Evolutionary conservation across 2,797 vertebrate genomes (phyloP).

Genomic region (Hipposideros larvatus): DNA sequence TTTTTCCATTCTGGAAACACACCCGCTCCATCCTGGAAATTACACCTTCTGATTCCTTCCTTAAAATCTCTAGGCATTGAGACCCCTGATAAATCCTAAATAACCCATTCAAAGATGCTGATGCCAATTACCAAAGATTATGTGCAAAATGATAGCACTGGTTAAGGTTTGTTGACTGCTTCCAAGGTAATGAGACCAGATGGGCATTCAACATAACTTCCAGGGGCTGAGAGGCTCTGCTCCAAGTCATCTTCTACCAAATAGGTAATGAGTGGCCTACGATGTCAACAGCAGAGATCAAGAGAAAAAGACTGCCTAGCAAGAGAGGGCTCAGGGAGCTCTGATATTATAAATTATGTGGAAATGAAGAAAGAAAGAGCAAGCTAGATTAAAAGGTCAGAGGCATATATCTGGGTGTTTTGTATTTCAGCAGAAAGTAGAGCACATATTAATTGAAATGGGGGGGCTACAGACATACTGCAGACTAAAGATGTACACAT

Average conservation of each 20-base stretch:
- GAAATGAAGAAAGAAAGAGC: neutral
- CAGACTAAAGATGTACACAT: constrained; percentile 59
- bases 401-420: neutral
- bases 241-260: neutral
- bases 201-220: neutral
- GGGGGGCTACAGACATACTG: neutral
- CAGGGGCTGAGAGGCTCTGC: neutral
- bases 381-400: constrained; percentile 26
- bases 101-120: neutral
- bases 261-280: neutral
- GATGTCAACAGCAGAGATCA: neutral
- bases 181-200: constrained; percentile 2
- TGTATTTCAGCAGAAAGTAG: constrained; percentile 7
- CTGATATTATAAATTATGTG: neutral
- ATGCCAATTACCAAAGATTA: neutral
- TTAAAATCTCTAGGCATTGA: neutral
- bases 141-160: neutral
- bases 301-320: neutral
- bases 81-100: neutral
- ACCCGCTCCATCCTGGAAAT: neutral
- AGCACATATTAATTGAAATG: constrained; percentile 31
- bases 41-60: neutral
- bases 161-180: constrained; percentile 3
- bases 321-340: neutral
- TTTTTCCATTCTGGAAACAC: neutral